phyloP scores from a whole-genome alignment of 2,888 invertebrate species.

The Drosophila pseudotakahashii region DNA sequence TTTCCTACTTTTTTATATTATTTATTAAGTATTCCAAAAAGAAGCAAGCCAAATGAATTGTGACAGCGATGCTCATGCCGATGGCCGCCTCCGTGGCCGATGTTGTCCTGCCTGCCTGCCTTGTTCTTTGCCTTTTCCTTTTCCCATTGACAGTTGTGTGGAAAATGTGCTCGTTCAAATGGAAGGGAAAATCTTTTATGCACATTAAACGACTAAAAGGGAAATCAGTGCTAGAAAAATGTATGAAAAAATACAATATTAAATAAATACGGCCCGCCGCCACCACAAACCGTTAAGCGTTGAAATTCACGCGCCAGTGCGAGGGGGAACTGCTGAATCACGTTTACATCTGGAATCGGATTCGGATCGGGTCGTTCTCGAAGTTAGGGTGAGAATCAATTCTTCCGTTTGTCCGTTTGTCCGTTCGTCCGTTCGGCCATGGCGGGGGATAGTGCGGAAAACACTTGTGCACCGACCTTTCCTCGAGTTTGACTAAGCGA shows the following conservation, averaged over 20 bases:
- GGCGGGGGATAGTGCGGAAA: background rate
- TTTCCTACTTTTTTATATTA: slow-evolving; percentile 51
- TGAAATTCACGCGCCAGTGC: slow-evolving; percentile 72
- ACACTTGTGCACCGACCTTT: background rate
- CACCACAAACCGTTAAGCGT: slow-evolving; percentile 76
- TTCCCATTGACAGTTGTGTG: slow-evolving; percentile 76
- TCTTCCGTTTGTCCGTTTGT: background rate
- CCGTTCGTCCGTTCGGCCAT: too few species aligned
- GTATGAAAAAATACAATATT: slow-evolving; percentile 76
- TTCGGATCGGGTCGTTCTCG: slow-evolving; percentile 8
- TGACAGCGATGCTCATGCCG: slow-evolving; percentile 53
- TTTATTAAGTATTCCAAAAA: slow-evolving; percentile 63
- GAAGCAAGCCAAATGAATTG: slow-evolving; percentile 58
- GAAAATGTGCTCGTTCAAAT: slow-evolving; percentile 78
- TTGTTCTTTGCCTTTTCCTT: slow-evolving; percentile 24
- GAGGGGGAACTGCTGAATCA: slow-evolving; percentile 46
- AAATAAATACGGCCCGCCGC: slow-evolving; percentile 71
- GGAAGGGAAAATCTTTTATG: slow-evolving; percentile 80
- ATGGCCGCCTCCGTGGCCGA: slow-evolving; percentile 9
- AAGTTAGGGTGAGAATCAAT: slow-evolving; percentile 18
- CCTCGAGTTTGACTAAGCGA: too few species aligned
- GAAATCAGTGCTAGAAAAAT: slow-evolving; percentile 74
- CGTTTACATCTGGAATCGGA: slow-evolving; percentile 19
- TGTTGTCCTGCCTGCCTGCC: slow-evolving; percentile 21
- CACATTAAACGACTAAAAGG: slow-evolving; percentile 79